Evolutionary conservation across 2,888 invertebrate genomes (phyloP).

Genomic region (Tachina lurida): DNA sequence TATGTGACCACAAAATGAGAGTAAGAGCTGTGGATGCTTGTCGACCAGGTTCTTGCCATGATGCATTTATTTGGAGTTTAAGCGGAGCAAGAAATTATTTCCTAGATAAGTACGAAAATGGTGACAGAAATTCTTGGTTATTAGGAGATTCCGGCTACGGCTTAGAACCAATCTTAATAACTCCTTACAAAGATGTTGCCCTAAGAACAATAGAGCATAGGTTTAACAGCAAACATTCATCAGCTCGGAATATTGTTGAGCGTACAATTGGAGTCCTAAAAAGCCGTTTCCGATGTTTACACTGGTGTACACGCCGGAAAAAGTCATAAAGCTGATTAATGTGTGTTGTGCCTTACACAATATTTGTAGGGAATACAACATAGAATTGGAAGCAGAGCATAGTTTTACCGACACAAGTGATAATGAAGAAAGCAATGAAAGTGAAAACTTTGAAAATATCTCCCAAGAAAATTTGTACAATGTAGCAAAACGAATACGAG

Average conservation of each 20-base stretch:
- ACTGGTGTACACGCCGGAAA: not conserved
- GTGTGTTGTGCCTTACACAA: conserved; percentile 2
- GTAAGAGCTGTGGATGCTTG: not conserved
- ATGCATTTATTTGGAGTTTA: conserved; percentile 24
- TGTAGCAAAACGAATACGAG: not conserved
- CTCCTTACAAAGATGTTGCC: not conserved
- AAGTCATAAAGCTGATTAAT: not conserved
- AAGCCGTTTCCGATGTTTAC: not conserved
- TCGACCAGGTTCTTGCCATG: conserved; percentile 25
- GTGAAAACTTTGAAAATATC: not conserved
- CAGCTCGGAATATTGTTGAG: not conserved
- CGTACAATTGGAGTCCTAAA: not conserved
- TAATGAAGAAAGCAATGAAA: not conserved
- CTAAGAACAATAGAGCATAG: not conserved
- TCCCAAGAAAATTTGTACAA: not conserved
- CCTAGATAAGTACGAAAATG: not conserved
- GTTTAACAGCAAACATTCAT: not conserved
- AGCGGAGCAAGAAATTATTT: not conserved
- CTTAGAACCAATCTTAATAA: conserved; percentile 12
- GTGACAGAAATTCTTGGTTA: not conserved
- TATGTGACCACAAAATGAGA: conserved; percentile 8
- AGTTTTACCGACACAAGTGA: not conserved
- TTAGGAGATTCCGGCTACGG: conserved; percentile 29
- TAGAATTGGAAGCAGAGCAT: not conserved
- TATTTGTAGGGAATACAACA: not conserved